Base-by-base conservation (phyloP, 2,888 invertebrate species). In the Digitonthophagus gazella region DNA sequence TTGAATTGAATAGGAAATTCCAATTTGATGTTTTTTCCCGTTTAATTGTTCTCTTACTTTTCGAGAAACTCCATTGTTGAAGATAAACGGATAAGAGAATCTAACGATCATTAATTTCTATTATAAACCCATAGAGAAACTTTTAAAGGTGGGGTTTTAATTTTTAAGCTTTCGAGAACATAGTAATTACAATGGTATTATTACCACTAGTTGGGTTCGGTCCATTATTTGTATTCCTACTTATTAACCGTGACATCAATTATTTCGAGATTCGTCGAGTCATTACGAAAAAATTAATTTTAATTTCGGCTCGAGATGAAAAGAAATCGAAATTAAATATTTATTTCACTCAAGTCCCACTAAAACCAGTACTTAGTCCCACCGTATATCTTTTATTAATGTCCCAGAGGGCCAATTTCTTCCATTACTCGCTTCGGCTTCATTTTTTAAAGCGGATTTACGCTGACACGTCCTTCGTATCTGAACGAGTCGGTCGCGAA, bases 381-480 rank as follows among this genome's bases (percentile, higher is more conserved):
- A 6, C 11, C 28, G 6, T 44, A 44, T 44, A 44, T 44, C 28
- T 44, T 44, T 44, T 44, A 44, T 44, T 44, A 44, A 44, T 44
- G 11, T 44, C 6, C 28, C 8, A 44, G 11, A 44, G 6, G 28
- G 28, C 11, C 28, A 44, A 44, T 44, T 44, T 44, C 28, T 8
- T 11, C 11, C 28, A 44, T 44, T 44, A 44, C 28, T 44, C 28
- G 18, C 8, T 14, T 8, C n/a, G 15, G 14, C 14, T 15, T 16
- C 20, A n/a, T 19, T 61, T 61, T 61, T 61, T 61, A 18, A 19
- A 19, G n/a, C 6, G 18, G 18, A 61, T 61, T 61, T 61, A 61
- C 61, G 61, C 16, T 61, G 61, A 61, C 61, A 18, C 19, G 18
- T 16, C 5, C 11, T 18, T 20, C 8, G 18, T 61, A 19, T 19